These are phyloP conservation scores for Clavelina lepadiformis DNA, from an alignment of 23 tunicate genomes.

Conservation along the genomic window DNA sequence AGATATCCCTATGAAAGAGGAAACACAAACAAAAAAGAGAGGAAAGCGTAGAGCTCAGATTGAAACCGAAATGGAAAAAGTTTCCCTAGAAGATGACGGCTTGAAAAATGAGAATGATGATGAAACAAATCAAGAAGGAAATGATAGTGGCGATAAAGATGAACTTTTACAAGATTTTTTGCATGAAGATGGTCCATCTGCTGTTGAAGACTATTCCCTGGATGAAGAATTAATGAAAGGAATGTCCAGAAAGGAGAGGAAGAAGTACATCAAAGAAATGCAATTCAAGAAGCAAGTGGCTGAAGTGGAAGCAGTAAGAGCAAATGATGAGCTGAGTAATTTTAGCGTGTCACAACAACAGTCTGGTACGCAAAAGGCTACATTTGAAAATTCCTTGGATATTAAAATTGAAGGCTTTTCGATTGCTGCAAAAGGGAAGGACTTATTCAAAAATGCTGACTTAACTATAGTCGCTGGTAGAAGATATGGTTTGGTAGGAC, in stretches of 20 bases:
- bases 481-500: constrained; percentile 96
- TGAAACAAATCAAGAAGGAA: constrained; percentile 12
- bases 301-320: constrained; percentile 65
- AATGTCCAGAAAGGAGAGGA: constrained; percentile 92
- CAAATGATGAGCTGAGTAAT: constrained; percentile 76
- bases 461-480: constrained; percentile 90
- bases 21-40: constrained; percentile 4
- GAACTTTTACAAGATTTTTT: constrained; percentile 86
- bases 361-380: constrained; percentile 4
- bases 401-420: constrained; percentile 94
- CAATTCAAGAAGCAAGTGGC: constrained; percentile 61
- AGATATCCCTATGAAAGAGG: neutral
- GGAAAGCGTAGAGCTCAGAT: neutral
- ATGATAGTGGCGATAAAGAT: constrained; percentile 11
- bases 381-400: constrained; percentile 59
- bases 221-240: constrained; percentile 83
- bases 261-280: constrained; percentile 71
- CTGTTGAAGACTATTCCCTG: constrained; percentile 19
- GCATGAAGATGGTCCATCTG: constrained; percentile 93
- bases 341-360: constrained; percentile 77
- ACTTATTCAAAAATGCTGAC: constrained; percentile 87
- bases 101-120: constrained; percentile 16
- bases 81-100: neutral
- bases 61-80: constrained; percentile 19
- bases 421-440: constrained; percentile 97